These are phyloP conservation scores for Tryphoninae sp. DNA, from an alignment of 2,888 invertebrate genomes.

Conservation along the genomic window DNA sequence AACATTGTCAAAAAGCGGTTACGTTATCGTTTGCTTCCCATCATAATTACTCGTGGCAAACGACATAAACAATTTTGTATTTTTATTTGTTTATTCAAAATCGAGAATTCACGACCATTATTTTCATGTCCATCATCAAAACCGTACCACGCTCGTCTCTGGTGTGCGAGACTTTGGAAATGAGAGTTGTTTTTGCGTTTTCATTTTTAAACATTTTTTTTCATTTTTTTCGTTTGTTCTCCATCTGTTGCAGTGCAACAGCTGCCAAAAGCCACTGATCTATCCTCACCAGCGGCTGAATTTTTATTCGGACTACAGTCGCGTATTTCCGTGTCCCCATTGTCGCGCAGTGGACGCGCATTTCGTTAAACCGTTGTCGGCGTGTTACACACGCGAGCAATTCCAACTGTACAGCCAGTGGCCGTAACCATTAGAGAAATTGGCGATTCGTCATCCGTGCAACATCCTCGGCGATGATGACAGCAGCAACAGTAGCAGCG, in stretches of 20 bases:
- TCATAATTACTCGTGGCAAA: neutral
- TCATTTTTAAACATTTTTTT: constrained; percentile 5
- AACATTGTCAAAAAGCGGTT: neutral
- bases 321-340: constrained; percentile 94
- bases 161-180: neutral
- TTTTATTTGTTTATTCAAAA: neutral
- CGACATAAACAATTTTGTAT: neutral
- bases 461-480: constrained; percentile 57
- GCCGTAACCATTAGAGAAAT: constrained; percentile 88
- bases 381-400: constrained; percentile 91
- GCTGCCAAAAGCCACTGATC: constrained; percentile 93
- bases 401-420: constrained; percentile 88
- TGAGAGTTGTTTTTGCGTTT: neutral
- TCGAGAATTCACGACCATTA: neutral
- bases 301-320: constrained; percentile 97
- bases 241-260: constrained; percentile 89
- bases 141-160: constrained; percentile 3
- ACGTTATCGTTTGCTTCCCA: neutral
- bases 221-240: constrained; percentile 63
- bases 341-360: constrained; percentile 95
- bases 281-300: constrained; percentile 93
- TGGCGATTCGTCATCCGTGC: constrained; percentile 71
- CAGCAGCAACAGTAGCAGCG: constrained; percentile 22
- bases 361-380: constrained; percentile 94
- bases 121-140: neutral